Conservation (phyloP, 2,797 vertebrate genomes). For the Pipistrellus kuhlii region DNA sequence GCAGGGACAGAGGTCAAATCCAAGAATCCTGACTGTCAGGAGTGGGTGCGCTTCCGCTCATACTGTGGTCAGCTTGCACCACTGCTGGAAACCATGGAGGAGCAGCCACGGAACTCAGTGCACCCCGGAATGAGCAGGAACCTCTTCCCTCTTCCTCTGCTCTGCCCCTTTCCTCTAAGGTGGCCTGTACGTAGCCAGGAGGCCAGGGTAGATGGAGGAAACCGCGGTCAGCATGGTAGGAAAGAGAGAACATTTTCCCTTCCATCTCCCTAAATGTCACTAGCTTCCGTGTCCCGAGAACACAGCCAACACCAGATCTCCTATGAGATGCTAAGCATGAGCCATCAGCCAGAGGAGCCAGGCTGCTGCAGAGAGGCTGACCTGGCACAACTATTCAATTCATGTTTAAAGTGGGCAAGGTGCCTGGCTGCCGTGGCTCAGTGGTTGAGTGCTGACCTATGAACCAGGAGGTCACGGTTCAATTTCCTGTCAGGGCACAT, state of each 20-base stretch:
- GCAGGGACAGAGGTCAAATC: not conserved
- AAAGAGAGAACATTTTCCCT: not conserved
- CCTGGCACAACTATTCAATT: not conserved
- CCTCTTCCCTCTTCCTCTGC: not conserved
- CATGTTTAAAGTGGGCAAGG: not conserved
- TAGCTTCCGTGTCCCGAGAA: not conserved
- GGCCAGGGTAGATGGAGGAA: not conserved
- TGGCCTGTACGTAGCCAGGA: not conserved
- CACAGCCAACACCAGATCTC: not conserved
- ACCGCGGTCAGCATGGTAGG: not conserved
- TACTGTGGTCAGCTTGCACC: not conserved
- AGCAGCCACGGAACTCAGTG: not conserved
- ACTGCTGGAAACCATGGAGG: not conserved
- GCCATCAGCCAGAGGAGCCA: not conserved
- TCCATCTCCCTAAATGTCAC: not conserved
- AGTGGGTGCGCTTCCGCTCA: not conserved
- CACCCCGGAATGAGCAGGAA: not conserved
- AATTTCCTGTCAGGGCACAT: too few species aligned
- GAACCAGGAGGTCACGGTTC: too few species aligned
- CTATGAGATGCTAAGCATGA: not conserved
- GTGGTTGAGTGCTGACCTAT: too few species aligned
- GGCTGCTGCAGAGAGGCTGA: not conserved
- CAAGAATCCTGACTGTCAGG: not conserved
- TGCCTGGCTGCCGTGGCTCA: too few species aligned
- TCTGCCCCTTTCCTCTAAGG: not conserved